Conservation (phyloP, 2,888 invertebrate species). For the Amphipoea oculea region DNA sequence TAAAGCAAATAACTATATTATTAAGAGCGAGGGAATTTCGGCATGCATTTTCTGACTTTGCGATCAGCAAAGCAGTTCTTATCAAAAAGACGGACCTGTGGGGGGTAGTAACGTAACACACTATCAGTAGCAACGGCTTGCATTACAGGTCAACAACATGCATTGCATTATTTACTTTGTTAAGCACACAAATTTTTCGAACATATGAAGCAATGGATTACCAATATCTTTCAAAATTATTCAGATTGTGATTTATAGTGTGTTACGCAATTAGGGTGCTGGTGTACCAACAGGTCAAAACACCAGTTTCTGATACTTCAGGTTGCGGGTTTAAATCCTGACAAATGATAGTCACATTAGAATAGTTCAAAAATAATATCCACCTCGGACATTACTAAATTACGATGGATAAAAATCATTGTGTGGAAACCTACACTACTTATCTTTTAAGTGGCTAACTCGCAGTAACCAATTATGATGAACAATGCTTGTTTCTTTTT, state of each 20-base stretch:
- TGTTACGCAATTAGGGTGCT: neutral
- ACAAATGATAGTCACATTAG: no score
- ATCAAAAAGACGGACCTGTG: neutral
- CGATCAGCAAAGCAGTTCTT: neutral
- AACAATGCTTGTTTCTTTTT: neutral
- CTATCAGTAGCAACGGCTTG: neutral
- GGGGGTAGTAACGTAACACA: neutral
- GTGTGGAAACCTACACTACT: neutral
- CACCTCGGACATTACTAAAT: neutral
- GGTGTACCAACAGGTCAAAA: no score
- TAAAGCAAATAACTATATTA: constrained; percentile 22
- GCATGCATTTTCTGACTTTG: neutral
- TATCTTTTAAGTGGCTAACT: neutral
- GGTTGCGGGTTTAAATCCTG: neutral
- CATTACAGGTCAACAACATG: neutral
- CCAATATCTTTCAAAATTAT: neutral
- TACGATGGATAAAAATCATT: neutral
- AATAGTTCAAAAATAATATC: neutral
- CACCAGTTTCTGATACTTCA: no score
- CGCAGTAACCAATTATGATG: neutral
- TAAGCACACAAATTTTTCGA: no score
- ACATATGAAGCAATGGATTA: no score
- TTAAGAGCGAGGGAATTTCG: neutral
- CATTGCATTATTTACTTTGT: neutral
- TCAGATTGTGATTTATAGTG: neutral